These are phyloP conservation scores for Trachurus trachurus DNA, from an alignment of 2,797 vertebrate genomes.

Conservation along the genomic window DNA sequence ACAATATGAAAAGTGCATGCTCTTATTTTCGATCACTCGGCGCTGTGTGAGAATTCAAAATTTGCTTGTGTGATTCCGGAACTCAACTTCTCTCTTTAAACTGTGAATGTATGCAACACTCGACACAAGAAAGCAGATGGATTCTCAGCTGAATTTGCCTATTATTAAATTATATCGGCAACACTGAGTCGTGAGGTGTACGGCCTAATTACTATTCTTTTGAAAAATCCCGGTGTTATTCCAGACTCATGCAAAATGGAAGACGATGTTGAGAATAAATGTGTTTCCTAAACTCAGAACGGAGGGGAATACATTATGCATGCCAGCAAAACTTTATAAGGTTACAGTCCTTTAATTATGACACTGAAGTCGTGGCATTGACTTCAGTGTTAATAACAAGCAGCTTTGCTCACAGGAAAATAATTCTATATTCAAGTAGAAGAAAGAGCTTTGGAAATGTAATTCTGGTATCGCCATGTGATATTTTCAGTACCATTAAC, in stretches of 20 bases:
- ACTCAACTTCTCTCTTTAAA: slow-evolving; percentile 67
- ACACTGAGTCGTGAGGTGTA: slow-evolving; percentile 56
- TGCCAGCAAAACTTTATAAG: slow-evolving; percentile 28
- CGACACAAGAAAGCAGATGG: slow-evolving; percentile 56
- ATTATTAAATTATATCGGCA: slow-evolving; percentile 70
- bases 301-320: slow-evolving; percentile 39
- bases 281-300: slow-evolving; percentile 47
- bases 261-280: slow-evolving; percentile 49
- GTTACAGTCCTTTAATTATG: slow-evolving; percentile 22
- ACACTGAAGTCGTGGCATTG: slow-evolving; percentile 25
- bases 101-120: slow-evolving; percentile 58
- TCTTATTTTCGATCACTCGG: slow-evolving; percentile 61
- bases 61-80: slow-evolving; percentile 58
- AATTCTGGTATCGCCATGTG: slow-evolving; percentile 3
- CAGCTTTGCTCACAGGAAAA: not conserved
- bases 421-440: not conserved
- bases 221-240: slow-evolving; percentile 66
- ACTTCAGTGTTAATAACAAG: not conserved
- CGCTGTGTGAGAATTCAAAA: slow-evolving; percentile 56
- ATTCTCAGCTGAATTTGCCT: slow-evolving; percentile 67
- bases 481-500: slow-evolving; percentile 44
- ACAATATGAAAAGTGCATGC: slow-evolving; percentile 53
- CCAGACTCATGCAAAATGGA: slow-evolving; percentile 59
- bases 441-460: not conserved
- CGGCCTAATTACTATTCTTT: slow-evolving; percentile 76